Base-by-base conservation (phyloP, 2,113 vertebrate genomes). In the Pachyramphus minor region DNA sequence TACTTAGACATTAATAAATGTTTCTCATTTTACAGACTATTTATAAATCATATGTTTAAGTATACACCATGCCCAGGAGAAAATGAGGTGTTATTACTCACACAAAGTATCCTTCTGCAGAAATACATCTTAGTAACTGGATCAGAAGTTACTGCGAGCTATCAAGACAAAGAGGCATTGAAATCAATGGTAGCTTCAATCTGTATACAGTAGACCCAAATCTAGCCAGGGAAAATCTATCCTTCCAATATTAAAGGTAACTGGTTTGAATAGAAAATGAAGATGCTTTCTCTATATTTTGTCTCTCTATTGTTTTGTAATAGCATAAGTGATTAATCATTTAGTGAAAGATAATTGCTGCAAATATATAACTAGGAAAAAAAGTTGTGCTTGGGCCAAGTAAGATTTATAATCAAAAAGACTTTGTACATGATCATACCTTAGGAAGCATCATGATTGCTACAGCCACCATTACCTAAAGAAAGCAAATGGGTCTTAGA, bases 151-250 rank as follows among this genome's bases (percentile, higher is more conserved):
- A 80, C 62, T 80, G 22, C 22, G 58, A 80, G 23, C 30, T 71
- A 87, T 64, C 37, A 87, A 79, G 52, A 67, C 27, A 87, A 87
- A 87, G 89, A 93, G 19, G 9, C 27, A 91, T 58, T 87, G 11
- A 44, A 55, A 64, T 81, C 74, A 75, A 53, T 47, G 52, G 59
- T 25, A 72, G 16, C 22, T 59, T 82, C 69, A 84, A 25, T 55
- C 42, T 59, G 4, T 41, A 22, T 39, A 77, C 4, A n/a, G 35
- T 4, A 44, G 33, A 63, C 30, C 9, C 59, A 56, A 68, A 52
- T 47, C 35, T 56, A 56, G 19, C 21, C n/a, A 84, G 9, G 39
- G 27, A 72, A 87, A 62, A 72, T 52, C 39, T 72, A 39, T 50
- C 9, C 19, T 78, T 89, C 67, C 35, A 30, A 12, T 42, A 11